A percentile compares a stretch with the other conserved stretches of the same genome.
Conservation (phyloP, 1,140 invertebrate species). For the Zaprionus davidi region DNA sequence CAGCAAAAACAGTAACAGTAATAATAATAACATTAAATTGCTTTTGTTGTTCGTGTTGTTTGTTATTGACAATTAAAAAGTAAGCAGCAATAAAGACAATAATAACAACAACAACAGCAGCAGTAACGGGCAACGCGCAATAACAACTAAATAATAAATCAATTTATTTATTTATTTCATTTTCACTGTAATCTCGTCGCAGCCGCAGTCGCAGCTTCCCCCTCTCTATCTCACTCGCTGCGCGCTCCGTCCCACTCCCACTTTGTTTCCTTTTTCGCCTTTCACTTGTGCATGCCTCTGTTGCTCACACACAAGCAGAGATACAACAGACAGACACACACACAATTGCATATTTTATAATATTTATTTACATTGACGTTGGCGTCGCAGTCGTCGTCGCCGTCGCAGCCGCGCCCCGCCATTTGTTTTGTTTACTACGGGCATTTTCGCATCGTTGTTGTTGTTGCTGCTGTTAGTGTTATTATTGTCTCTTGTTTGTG, state of each 20-base stretch:
- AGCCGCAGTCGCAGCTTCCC: slow-evolving; percentile 8
- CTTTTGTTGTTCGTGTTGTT: slow-evolving; percentile 34
- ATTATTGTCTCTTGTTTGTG: slow-evolving; percentile 50
- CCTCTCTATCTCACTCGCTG: slow-evolving; percentile 4
- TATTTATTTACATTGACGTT: slow-evolving; percentile 68
- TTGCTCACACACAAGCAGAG: slow-evolving; percentile 14
- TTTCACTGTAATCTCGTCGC: slow-evolving; percentile 50
- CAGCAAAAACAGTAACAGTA: slow-evolving; percentile 1
- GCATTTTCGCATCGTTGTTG: slow-evolving; percentile 31
- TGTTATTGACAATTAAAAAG: slow-evolving; percentile 49
- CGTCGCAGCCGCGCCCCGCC: slow-evolving; percentile 48
- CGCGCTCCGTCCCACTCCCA: slow-evolving; percentile 18
- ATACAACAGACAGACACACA: slow-evolving; percentile 4
- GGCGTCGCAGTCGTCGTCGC: slow-evolving; percentile 21
- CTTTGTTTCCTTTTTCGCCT: slow-evolving; percentile 52
- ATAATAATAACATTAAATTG: slow-evolving; percentile 40
- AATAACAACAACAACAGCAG: slow-evolving; percentile 17
- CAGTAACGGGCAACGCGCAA: slow-evolving; percentile 8
- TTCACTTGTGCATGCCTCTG: slow-evolving; percentile 52
- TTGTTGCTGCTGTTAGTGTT: slow-evolving; percentile 29
- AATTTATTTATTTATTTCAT: slow-evolving; percentile 71
- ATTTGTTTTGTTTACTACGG: slow-evolving; percentile 54
- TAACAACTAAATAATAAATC: slow-evolving; percentile 56
- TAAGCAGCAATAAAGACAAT: slow-evolving; percentile 9
- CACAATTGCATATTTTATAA: slow-evolving; percentile 63